Evolutionary conservation across 2,797 vertebrate genomes (phyloP).

Genomic region (Todus mexicanus): DNA sequence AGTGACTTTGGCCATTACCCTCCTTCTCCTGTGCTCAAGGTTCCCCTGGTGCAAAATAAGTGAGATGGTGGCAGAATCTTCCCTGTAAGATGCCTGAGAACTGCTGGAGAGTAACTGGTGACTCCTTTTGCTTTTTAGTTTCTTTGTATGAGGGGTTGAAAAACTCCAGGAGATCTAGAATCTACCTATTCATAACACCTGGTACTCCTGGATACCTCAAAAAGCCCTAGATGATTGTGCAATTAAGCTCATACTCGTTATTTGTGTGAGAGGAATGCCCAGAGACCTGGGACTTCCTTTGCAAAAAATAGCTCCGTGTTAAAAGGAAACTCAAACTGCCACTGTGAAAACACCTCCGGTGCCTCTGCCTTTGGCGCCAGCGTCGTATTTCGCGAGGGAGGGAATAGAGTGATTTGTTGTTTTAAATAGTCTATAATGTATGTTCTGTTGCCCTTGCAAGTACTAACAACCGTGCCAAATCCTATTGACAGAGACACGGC

Average conservation of each 20-base stretch:
- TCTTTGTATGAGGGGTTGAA: background rate
- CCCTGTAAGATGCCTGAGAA: background rate
- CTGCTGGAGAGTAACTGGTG: background rate
- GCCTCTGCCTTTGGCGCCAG: background rate
- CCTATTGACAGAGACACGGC: background rate
- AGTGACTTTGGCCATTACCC: background rate
- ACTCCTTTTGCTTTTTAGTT: background rate
- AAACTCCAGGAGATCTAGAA: background rate
- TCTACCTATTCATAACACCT: background rate
- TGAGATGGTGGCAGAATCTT: background rate
- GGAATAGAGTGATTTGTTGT: fast-evolving
- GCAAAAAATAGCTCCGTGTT: background rate
- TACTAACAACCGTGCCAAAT: background rate
- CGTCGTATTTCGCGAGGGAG: background rate
- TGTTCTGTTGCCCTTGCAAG: background rate
- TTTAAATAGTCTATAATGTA: background rate
- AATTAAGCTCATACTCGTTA: background rate
- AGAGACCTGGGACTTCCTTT: background rate
- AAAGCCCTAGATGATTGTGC: background rate
- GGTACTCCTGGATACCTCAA: background rate
- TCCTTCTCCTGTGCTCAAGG: background rate
- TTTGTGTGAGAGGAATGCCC: background rate
- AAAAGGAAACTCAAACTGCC: background rate
- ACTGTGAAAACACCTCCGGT: background rate
- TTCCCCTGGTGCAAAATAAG: background rate